phyloP scores from a whole-genome alignment of 2,797 vertebrate genomes.

The Squalus acanthias region DNA sequence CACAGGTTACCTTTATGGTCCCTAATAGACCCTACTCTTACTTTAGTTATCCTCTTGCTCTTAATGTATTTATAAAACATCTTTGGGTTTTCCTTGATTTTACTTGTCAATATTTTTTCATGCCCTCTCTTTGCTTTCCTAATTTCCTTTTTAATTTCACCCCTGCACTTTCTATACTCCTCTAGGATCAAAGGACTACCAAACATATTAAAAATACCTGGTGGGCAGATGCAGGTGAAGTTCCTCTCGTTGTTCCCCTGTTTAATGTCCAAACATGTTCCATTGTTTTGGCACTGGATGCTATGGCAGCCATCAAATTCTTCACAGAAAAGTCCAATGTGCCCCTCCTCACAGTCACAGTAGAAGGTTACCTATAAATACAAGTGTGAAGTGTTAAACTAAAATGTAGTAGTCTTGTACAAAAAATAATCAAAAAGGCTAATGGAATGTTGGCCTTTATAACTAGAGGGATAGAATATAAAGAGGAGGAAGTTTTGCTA shows the following conservation, averaged over 20 bases:
- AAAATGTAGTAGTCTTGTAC: background rate
- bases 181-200: background rate
- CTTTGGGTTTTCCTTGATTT: too few species aligned
- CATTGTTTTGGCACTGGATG: constrained; percentile 79
- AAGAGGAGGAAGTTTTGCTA: background rate
- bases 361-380: constrained; percentile 76
- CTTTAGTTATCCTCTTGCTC: too few species aligned
- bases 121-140: too few species aligned
- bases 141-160: too few species aligned
- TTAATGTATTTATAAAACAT: too few species aligned
- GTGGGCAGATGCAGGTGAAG: constrained; percentile 77
- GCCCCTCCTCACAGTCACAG: constrained; percentile 78
- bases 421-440: background rate
- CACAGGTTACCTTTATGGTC: too few species aligned
- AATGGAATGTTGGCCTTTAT: too few species aligned
- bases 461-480: background rate
- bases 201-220: constrained; percentile 62
- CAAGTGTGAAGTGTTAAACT: background rate
- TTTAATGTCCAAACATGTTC: constrained; percentile 69
- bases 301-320: constrained; percentile 85
- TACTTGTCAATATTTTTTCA: too few species aligned
- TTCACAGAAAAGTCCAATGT: constrained; percentile 80
- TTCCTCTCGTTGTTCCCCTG: constrained; percentile 75
- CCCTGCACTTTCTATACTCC: too few species aligned
- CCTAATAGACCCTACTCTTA: too few species aligned